Conservation (phyloP, 2,888 invertebrate genomes). For the Penaeus monodon region DNA sequence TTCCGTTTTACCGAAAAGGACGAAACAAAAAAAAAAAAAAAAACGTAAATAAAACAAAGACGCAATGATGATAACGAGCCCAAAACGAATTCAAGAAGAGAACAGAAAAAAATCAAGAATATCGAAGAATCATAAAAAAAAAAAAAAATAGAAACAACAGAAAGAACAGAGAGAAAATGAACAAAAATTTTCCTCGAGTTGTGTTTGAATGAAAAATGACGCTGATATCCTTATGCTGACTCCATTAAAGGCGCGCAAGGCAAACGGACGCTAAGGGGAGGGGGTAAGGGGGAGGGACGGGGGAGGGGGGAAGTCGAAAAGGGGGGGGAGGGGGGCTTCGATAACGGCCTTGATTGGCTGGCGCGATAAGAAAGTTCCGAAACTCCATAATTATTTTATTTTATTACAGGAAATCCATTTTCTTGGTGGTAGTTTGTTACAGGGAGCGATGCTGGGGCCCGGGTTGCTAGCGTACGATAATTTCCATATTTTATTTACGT, state of each 20-base stretch:
- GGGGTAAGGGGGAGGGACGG: background rate
- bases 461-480: conserved; percentile 33
- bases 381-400: conserved; percentile 60
- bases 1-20: too few species aligned
- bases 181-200: background rate
- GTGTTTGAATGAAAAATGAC: conserved; percentile 53
- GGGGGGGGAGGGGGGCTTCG: conserved; percentile 9
- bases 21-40: background rate
- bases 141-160: background rate
- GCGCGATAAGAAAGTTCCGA: conserved; percentile 58
- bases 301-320: background rate
- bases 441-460: conserved; percentile 16
- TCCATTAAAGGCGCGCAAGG: conserved; percentile 43
- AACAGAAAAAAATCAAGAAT: background rate
- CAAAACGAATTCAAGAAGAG: background rate
- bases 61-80: background rate
- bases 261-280: conserved; percentile 34
- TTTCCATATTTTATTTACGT: background rate
- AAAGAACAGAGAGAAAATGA: background rate
- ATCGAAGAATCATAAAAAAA: background rate
- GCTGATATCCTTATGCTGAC: conserved; percentile 42
- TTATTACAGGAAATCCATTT: conserved; percentile 63
- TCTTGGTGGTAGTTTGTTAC: conserved; percentile 58
- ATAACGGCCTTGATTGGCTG: conserved; percentile 52
- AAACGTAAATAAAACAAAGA: background rate